Evolutionary conservation across 2,888 invertebrate genomes (phyloP), one percentile per base, ranked within the genome.

Genomic region (Polyommatus iphigenia): DNA sequence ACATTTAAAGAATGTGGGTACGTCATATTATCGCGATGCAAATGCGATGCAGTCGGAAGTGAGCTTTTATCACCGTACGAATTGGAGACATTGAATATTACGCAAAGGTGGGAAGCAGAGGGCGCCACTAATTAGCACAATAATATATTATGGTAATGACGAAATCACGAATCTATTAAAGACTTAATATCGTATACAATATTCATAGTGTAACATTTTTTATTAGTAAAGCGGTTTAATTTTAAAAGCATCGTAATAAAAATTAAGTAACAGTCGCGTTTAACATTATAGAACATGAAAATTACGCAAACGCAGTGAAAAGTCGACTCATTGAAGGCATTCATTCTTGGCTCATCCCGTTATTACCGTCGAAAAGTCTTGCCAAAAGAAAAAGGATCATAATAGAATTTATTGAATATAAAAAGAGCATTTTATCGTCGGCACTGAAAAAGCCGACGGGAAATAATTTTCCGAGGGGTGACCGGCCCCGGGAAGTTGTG

Each of bases 381-480:
- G 84, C 87, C 87, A 87, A 89, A 90, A 90, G 88, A 82, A 89
- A 89, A 91, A 89, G 87, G 90, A 91, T 90, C 90, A 89, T 90
- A 90, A 88, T 88, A 85, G 83, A 91, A 92, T 91, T 90, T 91
- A 92, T 91, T 89, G 87, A 88, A 89, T 88, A 89, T 85, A 84
- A 83, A 82, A 82, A 88, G 87, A 89, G 88, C 89, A 90, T 89
- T 91, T 90, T 91, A 91, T 90, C 86, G 90, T 82, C 84, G 86
- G 86, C 88, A 88, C 89, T 87, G 90, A 81, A 79, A 81, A 87
- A 88, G 85, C 86, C 87, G 90, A 90, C 89, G 83, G 87, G 87
- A 91, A 92, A 93, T 91, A 89, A 92, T 92, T 91, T 93, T 89
- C 72, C 87, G 67, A 85, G 88, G 88, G 89, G 88, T 88, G 90